A percentile compares a stretch with the other conserved stretches of the same genome.
phyloP scores from a whole-genome alignment of 2,113 vertebrate genomes.

The Vidua macroura region DNA sequence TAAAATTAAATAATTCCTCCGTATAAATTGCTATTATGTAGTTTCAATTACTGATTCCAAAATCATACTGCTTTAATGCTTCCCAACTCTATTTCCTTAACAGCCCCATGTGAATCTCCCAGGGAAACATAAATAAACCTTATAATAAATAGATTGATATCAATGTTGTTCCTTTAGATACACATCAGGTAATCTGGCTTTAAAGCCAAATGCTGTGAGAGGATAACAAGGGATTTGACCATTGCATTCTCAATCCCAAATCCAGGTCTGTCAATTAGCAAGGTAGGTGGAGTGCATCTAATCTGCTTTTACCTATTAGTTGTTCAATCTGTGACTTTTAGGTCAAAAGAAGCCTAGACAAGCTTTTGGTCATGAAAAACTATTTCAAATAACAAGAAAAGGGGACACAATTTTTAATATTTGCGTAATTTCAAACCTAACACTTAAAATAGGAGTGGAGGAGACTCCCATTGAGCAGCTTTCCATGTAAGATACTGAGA shows the following conservation, averaged over 20 bases:
- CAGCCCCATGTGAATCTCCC: background rate
- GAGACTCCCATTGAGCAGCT: background rate
- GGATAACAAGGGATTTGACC: background rate
- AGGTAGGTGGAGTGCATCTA: background rate
- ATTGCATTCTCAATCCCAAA: background rate
- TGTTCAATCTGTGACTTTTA: background rate
- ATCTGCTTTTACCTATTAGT: background rate
- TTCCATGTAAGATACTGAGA: background rate
- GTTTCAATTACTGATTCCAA: background rate
- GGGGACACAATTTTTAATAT: background rate
- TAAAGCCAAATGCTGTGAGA: background rate
- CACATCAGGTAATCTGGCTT: background rate
- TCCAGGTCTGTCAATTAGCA: background rate
- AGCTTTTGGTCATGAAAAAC: background rate
- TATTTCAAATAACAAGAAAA: background rate
- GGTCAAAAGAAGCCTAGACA: background rate
- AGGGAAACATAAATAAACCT: background rate
- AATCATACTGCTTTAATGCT: background rate
- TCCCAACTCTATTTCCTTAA: background rate
- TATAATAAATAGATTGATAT: background rate
- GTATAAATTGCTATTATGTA: background rate
- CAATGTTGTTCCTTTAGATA: background rate
- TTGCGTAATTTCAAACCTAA: background rate
- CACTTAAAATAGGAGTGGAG: accelerated
- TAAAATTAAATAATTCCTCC: background rate